Percentiles rank a stretch among this genome's conserved stretches.
Evolutionary conservation across 1,140 invertebrate species (phyloP).

Genomic region (Vanessa atalanta): DNA sequence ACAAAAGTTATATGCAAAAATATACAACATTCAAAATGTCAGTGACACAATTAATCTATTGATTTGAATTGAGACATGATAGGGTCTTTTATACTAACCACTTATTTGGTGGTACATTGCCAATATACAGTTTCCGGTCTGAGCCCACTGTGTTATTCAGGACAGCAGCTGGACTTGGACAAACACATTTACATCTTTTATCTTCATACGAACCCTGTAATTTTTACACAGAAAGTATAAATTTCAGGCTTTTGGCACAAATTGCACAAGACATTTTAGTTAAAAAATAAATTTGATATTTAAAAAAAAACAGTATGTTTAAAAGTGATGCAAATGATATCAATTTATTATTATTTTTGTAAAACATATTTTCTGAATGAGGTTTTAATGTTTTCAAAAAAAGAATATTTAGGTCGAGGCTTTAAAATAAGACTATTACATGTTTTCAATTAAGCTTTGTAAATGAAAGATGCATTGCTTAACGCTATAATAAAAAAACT

Average conservation of each 20-base stretch:
- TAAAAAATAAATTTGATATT: no score
- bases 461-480: no score
- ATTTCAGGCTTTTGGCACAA: background rate
- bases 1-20: background rate
- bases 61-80: background rate
- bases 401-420: no score
- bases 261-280: background rate
- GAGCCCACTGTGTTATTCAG: conserved; percentile 84
- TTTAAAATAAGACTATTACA: no score
- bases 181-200: conserved; percentile 93
- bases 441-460: no score
- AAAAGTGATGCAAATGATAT: no score
- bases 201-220: conserved; percentile 85
- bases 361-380: no score
- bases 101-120: conserved; percentile 89
- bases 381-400: no score
- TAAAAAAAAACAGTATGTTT: no score
- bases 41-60: background rate
- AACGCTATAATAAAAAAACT: no score
- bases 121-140: conserved; percentile 86
- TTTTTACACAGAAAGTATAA: background rate
- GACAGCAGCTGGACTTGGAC: conserved; percentile 88
- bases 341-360: no score
- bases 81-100: conserved; percentile 80
- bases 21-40: background rate